Evolutionary conservation across 2,797 vertebrate species (phyloP).

Genomic region (Ammospiza maritima): DNA sequence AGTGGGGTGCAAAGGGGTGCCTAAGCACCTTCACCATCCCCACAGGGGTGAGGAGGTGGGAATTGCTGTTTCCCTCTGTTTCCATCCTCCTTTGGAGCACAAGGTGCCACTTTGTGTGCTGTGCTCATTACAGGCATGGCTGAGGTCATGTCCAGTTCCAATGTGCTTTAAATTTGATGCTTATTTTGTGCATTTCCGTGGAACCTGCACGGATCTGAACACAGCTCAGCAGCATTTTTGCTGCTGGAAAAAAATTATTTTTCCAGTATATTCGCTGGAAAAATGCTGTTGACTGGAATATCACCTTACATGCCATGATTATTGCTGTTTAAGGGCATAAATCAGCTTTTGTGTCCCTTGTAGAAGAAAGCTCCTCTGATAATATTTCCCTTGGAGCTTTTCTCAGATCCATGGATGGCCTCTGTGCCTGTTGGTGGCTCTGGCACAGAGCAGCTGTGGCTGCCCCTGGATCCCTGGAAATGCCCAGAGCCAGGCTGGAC

Average conservation of each 20-base stretch:
- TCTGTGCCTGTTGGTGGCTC: neutral
- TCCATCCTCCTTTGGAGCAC: rapidly evolving
- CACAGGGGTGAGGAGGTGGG: neutral
- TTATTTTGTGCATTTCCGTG: neutral
- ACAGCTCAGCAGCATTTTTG: neutral
- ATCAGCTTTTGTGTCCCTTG: neutral
- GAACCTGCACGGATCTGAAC: neutral
- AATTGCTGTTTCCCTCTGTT: rapidly evolving
- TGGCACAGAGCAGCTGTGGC: neutral
- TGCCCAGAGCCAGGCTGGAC: neutral
- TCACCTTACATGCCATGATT: neutral
- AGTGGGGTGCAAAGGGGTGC: neutral
- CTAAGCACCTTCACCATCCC: rapidly evolving
- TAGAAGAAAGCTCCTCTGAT: neutral
- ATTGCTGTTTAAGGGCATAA: neutral
- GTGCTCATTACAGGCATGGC: rapidly evolving
- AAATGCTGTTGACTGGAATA: neutral
- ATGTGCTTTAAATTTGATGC: neutral
- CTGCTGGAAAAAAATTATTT: neutral
- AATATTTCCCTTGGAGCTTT: neutral
- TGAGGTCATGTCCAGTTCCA: neutral
- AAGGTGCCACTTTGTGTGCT: no score
- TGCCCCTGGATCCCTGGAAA: neutral
- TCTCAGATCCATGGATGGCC: neutral
- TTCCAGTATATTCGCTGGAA: neutral